Evolutionary conservation across 92 coral and sea anemone genomes (phyloP), one percentile per base, ranked within the genome.

Genomic region (Epizoanthus scotinus): DNA sequence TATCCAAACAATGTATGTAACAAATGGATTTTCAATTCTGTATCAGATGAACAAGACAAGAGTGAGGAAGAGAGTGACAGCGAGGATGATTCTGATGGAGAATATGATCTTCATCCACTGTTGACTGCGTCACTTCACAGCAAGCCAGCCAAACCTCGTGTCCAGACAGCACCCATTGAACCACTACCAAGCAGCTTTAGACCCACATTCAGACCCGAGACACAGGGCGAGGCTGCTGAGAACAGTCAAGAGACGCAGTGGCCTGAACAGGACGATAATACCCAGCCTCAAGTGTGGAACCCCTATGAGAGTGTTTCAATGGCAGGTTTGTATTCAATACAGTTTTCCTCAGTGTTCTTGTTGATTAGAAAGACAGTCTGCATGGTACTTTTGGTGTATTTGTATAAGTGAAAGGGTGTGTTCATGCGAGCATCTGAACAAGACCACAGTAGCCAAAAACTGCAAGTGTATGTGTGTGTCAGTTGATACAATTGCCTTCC

Each of bases 21-120:
- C 40, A 34, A 34, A 34, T 34, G 40, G 40, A 34, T 2, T 34
- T n/a, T 47, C 12, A 47, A 47, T 47, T 14, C 14, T 47, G 2
- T 10, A 47, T 42, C 55, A 68, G 73, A 68, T 20, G 47, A 68
- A 17, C 73, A 68, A 42, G 73, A 68, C 9, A 20, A 56, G 56
- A 17, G 18, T 55, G 83, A 71, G 31, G 75, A 89, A 29, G 86
- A 82, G n/a, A 82, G 87, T 64, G 93, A 89, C n/a, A 78, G 84
- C n/a, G 93, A 92, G 0, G 97, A 92, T 71, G 93, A 89, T 67
- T 89, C 94, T 20, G 99, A 96, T 85, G 99, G 91, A 24, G 99
- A 93, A 36, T 86, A 89, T 77, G 98, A 96, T 60, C 93, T 96
- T 31, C 99, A 96, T 75, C 99, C 99, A 36, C 59, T 91, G 53